Conservation (phyloP, 2,113 vertebrate species). For the Crypturellus undulatus region DNA sequence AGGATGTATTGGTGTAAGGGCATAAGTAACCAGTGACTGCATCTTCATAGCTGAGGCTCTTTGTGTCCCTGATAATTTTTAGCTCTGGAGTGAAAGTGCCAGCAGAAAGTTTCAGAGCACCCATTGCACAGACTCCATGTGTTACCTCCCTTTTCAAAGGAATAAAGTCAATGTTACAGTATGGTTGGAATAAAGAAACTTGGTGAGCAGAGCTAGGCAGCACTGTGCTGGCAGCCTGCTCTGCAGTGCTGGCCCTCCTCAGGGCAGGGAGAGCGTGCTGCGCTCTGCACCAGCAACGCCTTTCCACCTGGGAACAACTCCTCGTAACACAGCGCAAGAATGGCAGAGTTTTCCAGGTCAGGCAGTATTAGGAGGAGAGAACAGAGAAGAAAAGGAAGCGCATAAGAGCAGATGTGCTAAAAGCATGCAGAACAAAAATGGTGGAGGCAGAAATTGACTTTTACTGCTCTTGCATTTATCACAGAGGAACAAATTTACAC, state of each 20-base stretch:
- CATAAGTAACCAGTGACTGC: background rate
- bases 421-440: background rate
- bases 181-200: background rate
- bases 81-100: background rate
- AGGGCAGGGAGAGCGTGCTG: background rate
- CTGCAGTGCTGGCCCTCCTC: rapidly evolving
- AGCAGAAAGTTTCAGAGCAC: background rate
- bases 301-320: background rate
- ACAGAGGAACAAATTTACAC: background rate
- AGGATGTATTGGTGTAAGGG: background rate
- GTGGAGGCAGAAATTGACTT: background rate
- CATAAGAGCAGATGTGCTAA: background rate
- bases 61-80: background rate
- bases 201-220: rapidly evolving
- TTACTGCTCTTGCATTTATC: background rate
- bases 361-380: background rate
- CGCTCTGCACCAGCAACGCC: rapidly evolving
- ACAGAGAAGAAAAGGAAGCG: background rate
- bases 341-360: background rate
- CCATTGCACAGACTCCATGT: background rate
- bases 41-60: background rate
- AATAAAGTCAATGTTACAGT: background rate
- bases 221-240: rapidly evolving
- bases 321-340: background rate
- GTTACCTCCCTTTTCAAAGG: background rate